Evolutionary conservation across 23 tunicate genomes (phyloP).

Genomic region (Ascidia mentula): DNA sequence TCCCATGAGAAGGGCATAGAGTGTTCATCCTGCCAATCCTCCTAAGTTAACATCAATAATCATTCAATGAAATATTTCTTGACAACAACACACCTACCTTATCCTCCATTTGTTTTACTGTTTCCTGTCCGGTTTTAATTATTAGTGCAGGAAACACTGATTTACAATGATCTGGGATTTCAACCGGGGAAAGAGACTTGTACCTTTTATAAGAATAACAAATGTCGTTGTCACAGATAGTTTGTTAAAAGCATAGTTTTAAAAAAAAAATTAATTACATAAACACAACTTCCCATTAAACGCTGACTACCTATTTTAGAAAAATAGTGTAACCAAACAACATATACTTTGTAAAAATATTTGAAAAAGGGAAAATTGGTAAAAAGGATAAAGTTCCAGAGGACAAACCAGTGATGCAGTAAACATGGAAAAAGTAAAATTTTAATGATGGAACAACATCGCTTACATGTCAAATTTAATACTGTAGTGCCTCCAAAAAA

Average conservation of each 20-base stretch:
- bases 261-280: background rate
- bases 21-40: constrained; percentile 41
- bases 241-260: background rate
- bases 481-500: too few relatives aligned
- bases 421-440: too few relatives aligned
- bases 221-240: background rate
- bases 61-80: background rate
- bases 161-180: constrained; percentile 10
- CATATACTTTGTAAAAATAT: too few relatives aligned
- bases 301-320: background rate
- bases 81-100: background rate
- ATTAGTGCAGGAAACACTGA: constrained; percentile 15
- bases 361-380: too few relatives aligned
- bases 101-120: constrained; percentile 1
- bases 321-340: background rate
- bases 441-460: too few relatives aligned
- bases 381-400: too few relatives aligned
- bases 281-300: too few relatives aligned
- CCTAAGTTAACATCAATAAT: background rate
- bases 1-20: constrained; percentile 48
- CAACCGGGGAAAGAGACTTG: background rate
- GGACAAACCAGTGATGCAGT: too few relatives aligned
- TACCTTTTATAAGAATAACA: background rate
- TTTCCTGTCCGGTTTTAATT: constrained; percentile 14
- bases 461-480: too few relatives aligned